Conservation (phyloP, 2,888 invertebrate genomes). For the Argyresthia goedartella region DNA sequence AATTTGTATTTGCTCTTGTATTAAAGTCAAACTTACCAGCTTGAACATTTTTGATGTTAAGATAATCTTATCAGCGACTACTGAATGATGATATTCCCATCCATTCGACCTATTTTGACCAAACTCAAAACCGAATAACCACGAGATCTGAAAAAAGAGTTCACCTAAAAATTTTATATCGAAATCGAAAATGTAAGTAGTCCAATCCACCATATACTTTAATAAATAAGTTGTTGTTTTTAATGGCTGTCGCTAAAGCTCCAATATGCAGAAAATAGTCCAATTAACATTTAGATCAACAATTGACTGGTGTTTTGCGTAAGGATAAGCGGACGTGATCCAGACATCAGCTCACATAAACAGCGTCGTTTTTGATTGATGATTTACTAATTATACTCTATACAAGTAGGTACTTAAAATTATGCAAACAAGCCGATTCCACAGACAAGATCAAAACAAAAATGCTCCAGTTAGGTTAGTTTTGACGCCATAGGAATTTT, state of each 20-base stretch:
- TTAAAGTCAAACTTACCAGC: conserved; percentile 15
- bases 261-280: conserved; percentile 1
- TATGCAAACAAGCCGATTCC: too few relatives aligned
- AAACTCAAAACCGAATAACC: conserved; percentile 1
- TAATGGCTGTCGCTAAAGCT: not conserved
- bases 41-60: conserved; percentile 20
- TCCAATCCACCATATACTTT: not conserved
- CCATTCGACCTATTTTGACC: not conserved
- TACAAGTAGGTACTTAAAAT: too few relatives aligned
- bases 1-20: too few relatives aligned
- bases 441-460: too few relatives aligned
- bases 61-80: not conserved
- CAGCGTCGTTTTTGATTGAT: too few relatives aligned
- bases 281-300: conserved; percentile 3
- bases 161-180: not conserved
- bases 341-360: too few relatives aligned
- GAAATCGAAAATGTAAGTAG: not conserved
- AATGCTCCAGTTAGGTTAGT: too few relatives aligned
- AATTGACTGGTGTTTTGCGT: not conserved
- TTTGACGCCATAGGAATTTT: too few relatives aligned
- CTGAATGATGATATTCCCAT: conserved; percentile 5
- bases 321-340: too few relatives aligned
- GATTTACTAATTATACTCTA: too few relatives aligned
- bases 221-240: not conserved
- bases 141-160: not conserved